Evolutionary conservation across 2,797 vertebrate genomes (phyloP), one percentile per base, ranked within the genome.

Genomic region (Amazona ochrocephala): DNA sequence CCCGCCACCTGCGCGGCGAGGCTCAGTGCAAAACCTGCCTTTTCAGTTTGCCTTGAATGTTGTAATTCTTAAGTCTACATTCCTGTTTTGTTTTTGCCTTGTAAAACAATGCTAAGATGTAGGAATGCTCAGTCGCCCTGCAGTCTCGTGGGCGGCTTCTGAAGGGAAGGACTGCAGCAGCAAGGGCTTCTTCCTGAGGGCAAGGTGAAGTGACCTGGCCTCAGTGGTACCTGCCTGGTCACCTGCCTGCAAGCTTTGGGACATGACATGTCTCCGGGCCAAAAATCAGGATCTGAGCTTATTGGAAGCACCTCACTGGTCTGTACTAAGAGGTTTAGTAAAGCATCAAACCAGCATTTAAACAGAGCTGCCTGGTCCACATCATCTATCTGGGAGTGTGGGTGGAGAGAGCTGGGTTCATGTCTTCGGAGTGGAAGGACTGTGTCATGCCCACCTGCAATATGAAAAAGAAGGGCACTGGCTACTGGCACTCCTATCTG

Each of bases 291-390:
- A 71, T 30, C 20, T 30, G 16, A 2, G 7, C 71, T 41, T 65
- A 7, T 2, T 2, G 19, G n/a, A 64, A 34, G 10, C 2, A 0
- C 30, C 50, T 34, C 13, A 2, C 0, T 54, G n/a, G 30, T 41
- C 16, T 45, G 24, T 13, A 10, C 32, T 3, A 1, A 0, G 6
- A 53, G n/a, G 23, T 87, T 60, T 24, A 19, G 41, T 15, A 48
- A 47, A 67, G 34, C 50, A 32, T n/a, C 66, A 29, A 39, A 74
- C 24, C 17, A 23, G 27, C 39, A 2, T 74, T 74, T 39, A 34
- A 71, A 58, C 27, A 0, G 1, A 65, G 42, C 60, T 51, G 30
- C 12, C 7, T 23, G 50, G 32, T 37, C 32, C 26, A 14, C 26
- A 14, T 41, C 5, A 1, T 22, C 37, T 39, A 3, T 2, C 11